phyloP scores from a whole-genome alignment of 2,888 invertebrate species.

The Hirtodrosophila alboralis region DNA sequence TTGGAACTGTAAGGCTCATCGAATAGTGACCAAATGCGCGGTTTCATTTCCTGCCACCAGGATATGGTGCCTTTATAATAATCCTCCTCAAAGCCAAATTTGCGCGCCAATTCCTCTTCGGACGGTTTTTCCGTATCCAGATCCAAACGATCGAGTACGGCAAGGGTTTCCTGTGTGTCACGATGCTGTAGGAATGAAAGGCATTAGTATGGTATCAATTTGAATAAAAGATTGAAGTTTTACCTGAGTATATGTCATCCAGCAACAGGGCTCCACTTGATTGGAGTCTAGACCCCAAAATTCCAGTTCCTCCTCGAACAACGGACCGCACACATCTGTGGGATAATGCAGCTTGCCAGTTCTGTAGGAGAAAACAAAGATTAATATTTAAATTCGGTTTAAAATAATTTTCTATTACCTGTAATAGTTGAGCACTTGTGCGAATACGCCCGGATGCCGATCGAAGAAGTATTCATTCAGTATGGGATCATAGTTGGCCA shows the following conservation, averaged over 20 bases:
- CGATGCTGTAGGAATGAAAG: slow-evolving; percentile 88
- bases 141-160: slow-evolving; percentile 98
- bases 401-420: slow-evolving; percentile 85
- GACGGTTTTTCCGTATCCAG: slow-evolving; percentile 99
- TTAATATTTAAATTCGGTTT: not conserved
- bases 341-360: slow-evolving; percentile 99
- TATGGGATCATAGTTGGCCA: slow-evolving; percentile 99
- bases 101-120: slow-evolving; percentile 98
- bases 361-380: slow-evolving; percentile 83
- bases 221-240: not conserved
- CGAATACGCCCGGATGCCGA: slow-evolving; percentile 97
- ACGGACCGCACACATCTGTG: slow-evolving; percentile 98
- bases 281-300: slow-evolving; percentile 99
- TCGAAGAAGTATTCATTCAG: slow-evolving; percentile 99
- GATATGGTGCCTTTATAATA: slow-evolving; percentile 95
- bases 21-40: slow-evolving; percentile 99
- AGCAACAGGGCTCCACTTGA: slow-evolving; percentile 99
- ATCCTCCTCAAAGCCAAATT: slow-evolving; percentile 98
- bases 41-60: slow-evolving; percentile 99
- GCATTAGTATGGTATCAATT: not conserved
- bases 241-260: slow-evolving; percentile 99
- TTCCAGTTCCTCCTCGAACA: slow-evolving; percentile 99
- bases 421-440: slow-evolving; percentile 98
- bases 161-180: slow-evolving; percentile 99
- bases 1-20: slow-evolving; percentile 99